Percentiles rank a stretch among this genome's conserved stretches.
Evolutionary conservation across 1,140 invertebrate species (phyloP).

Genomic region (Macrotrachela quadricornifera): DNA sequence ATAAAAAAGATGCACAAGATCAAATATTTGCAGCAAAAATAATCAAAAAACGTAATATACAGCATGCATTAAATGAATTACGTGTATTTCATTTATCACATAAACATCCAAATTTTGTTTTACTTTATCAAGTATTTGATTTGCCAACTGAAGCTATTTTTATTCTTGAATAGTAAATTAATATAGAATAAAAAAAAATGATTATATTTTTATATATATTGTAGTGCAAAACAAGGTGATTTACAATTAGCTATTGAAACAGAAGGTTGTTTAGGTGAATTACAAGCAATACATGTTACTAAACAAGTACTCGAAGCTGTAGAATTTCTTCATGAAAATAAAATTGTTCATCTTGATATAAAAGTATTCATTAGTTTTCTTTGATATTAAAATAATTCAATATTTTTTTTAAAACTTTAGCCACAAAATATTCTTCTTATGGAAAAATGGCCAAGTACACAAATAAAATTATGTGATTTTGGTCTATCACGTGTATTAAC

Average conservation of each 20-base stretch:
- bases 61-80: not conserved
- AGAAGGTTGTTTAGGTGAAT: slow-evolving; percentile 5
- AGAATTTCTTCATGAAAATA: slow-evolving; percentile 77
- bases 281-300: slow-evolving; percentile 2
- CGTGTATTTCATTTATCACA: not conserved
- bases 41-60: not conserved
- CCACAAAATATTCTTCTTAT: slow-evolving; percentile 91
- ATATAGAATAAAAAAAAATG: not conserved
- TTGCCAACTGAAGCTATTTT: not conserved
- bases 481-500: slow-evolving; percentile 1
- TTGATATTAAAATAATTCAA: not conserved
- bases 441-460: not conserved
- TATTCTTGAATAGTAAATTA: slow-evolving; percentile 6
- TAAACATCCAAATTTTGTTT: slow-evolving; percentile 4
- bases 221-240: slow-evolving; percentile 2
- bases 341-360: slow-evolving; percentile 84
- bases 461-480: slow-evolving; percentile 9
- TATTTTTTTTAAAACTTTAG: slow-evolving; percentile 31
- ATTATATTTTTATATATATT: no score
- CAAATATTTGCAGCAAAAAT: slow-evolving; percentile 6
- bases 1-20: not conserved
- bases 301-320: slow-evolving; percentile 82
- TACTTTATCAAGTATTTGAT: slow-evolving; percentile 6
- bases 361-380: slow-evolving; percentile 42
- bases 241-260: not conserved